These are phyloP conservation scores for Neomicropteryx cornuta DNA, from an alignment of 1,140 invertebrate species.

Conservation along the genomic window DNA sequence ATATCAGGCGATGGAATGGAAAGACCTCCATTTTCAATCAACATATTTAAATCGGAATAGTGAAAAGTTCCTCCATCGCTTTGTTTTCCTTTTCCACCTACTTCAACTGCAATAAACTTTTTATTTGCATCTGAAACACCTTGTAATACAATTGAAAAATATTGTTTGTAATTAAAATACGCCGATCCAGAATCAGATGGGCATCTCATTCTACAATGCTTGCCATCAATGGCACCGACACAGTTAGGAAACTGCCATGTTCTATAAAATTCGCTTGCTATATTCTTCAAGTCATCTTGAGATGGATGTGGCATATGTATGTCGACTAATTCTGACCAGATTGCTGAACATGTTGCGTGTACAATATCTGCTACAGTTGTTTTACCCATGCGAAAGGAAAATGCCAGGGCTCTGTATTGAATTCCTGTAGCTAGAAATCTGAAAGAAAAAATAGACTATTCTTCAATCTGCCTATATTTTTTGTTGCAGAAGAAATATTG, in stretches of 20 bases:
- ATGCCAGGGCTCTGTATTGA: slow-evolving; percentile 10
- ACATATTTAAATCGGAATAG: neutral
- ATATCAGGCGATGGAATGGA: slow-evolving; percentile 2
- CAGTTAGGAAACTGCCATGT: slow-evolving; percentile 25
- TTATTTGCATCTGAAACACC: slow-evolving; percentile 25
- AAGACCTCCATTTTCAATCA: slow-evolving; percentile 2
- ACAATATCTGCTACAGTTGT: slow-evolving; percentile 7
- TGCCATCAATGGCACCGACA: slow-evolving; percentile 27
- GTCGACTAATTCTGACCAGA: slow-evolving; percentile 8
- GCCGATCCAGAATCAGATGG: slow-evolving; percentile 21
- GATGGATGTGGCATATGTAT: slow-evolving; percentile 11
- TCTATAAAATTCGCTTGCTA: slow-evolving; percentile 18
- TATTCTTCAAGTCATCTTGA: slow-evolving; percentile 14
- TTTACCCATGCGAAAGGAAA: slow-evolving; percentile 10
- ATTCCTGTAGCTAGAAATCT: slow-evolving; percentile 10
- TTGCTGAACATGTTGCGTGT: slow-evolving; percentile 7
- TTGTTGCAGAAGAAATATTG: neutral
- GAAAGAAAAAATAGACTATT: slow-evolving; percentile 9
- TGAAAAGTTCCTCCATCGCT: slow-evolving; percentile 25
- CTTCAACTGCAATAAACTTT: slow-evolving; percentile 21
- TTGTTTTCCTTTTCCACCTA: slow-evolving; percentile 24
- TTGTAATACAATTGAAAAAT: slow-evolving; percentile 24
- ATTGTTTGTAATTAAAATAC: slow-evolving; percentile 32
- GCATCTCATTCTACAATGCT: slow-evolving; percentile 21
- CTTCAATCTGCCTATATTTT: neutral